Evolutionary conservation across 2,113 vertebrate species (phyloP).

Genomic region (Turnix velox): DNA sequence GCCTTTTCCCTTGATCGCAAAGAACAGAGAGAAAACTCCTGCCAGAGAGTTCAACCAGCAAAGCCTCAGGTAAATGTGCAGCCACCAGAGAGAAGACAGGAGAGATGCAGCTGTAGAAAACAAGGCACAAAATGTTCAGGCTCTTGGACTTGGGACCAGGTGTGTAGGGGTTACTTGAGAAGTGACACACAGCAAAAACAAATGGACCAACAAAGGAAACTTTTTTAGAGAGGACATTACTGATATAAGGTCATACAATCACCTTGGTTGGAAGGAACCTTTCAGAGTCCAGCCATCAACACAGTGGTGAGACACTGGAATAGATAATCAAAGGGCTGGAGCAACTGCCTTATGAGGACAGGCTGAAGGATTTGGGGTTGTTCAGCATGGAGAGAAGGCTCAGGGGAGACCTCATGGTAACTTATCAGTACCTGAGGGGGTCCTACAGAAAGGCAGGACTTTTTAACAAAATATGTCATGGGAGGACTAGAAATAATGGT

Average conservation of each 20-base stretch:
- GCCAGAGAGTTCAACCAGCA: background rate
- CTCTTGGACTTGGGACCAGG: background rate
- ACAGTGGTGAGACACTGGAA: no score
- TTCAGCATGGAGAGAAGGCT: no score
- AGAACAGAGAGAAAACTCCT: conserved; percentile 22
- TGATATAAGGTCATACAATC: background rate
- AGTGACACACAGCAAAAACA: background rate
- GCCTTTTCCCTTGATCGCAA: conserved; percentile 14
- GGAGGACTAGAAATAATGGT: no score
- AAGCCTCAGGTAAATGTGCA: conserved; percentile 22
- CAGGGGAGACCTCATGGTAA: no score
- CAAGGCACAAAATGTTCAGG: background rate
- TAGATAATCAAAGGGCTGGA: no score
- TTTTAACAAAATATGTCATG: no score
- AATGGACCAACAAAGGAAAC: background rate
- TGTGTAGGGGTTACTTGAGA: background rate
- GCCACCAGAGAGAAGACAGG: background rate
- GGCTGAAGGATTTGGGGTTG: no score
- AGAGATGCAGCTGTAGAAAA: background rate
- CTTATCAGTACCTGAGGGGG: no score
- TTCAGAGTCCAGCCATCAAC: no score
- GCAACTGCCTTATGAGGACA: no score
- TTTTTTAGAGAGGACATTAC: background rate
- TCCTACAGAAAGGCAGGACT: no score
- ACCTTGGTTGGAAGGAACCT: no score